Evolutionary conservation across 2,888 invertebrate genomes (phyloP), one percentile per base, ranked within the genome.

Genomic region (Suillia variegata): DNA sequence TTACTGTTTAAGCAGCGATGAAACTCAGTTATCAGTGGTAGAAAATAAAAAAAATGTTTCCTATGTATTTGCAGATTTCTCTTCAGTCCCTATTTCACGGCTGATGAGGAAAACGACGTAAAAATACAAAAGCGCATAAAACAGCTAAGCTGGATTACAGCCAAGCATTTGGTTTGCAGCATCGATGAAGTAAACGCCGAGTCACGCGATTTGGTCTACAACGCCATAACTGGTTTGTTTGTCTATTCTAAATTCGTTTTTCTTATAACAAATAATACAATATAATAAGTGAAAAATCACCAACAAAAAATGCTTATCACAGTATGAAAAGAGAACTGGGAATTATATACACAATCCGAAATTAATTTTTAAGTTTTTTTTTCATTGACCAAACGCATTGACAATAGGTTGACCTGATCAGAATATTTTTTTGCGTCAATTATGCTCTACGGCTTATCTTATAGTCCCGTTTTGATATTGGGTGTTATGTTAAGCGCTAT

Each of bases 101-200:
- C 89, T 42, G 98, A 98, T 76, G 97, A 97, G 83, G 96, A 98
- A 67, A 90, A 91, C 71, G 99, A 99, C 85, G 87, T 98, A 38
- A 88, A 88, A 47, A 89, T 98, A 76, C 98, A 98, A 74, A 93
- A 92, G 67, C 89, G 97, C 60, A 98, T 99, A 72, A 89, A 98
- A 51, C 93, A 94, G 77, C 84, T 99, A 57, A 93, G 94, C 81
- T 99, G 99, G 99, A 94, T 99, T 8, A 94, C 94, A 60, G 92
- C 95, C 54, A 89, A 92, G 64, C 96, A 97, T 82, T 86, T 99
- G 58, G 97, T 97, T 74, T 96, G 97, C 74, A 88, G 90, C 70
- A 91, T 99, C 65, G 93, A 96, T 76, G 92, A 96, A 78, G 88
- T 89, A 10, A 89, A 90, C 78, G 86, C 91, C 0, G 89, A 89